phyloP scores from a whole-genome alignment of 2,797 vertebrate genomes.

The Sphenodon punctatus region DNA sequence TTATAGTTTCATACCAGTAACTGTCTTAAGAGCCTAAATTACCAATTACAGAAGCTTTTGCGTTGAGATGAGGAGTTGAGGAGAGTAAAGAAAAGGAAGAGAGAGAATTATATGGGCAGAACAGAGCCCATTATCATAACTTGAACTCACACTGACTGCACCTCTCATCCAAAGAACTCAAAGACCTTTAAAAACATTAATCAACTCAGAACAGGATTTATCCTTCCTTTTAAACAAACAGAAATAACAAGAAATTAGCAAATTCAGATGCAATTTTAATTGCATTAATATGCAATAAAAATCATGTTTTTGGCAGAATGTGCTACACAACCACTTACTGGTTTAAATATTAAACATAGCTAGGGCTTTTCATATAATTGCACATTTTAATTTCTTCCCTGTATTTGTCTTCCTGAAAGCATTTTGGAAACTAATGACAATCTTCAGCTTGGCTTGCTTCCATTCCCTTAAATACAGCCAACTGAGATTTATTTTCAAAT shows the following conservation, averaged over 20 bases:
- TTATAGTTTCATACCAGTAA: not conserved
- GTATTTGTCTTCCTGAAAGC: slow-evolving; percentile 56
- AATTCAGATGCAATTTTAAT: slow-evolving; percentile 57
- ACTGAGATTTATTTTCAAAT: slow-evolving; percentile 69
- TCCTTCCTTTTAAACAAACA: slow-evolving; percentile 20
- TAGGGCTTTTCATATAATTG: slow-evolving; percentile 49
- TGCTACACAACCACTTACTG: slow-evolving; percentile 20
- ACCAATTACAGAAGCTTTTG: not conserved
- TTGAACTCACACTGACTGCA: too few species aligned
- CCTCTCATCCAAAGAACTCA: not conserved
- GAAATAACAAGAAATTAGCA: slow-evolving; percentile 44
- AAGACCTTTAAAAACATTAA: not conserved
- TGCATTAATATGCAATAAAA: slow-evolving; percentile 62
- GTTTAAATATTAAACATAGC: slow-evolving; percentile 61
- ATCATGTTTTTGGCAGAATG: slow-evolving; percentile 34
- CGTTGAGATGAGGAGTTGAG: not conserved
- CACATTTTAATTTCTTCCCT: slow-evolving; percentile 44
- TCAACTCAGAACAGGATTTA: slow-evolving; percentile 7
- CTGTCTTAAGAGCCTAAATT: not conserved
- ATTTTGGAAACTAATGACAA: slow-evolving; percentile 61
- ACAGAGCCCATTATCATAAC: not conserved
- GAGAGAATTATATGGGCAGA: not conserved
- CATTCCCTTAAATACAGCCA: slow-evolving; percentile 55
- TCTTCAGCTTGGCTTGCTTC: slow-evolving; percentile 51
- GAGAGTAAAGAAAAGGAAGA: not conserved